Evolutionary conservation across 92 coral and sea anemone species (phyloP), one percentile per base, ranked within the genome.

Genomic region (Palythoa heliodiscus): DNA sequence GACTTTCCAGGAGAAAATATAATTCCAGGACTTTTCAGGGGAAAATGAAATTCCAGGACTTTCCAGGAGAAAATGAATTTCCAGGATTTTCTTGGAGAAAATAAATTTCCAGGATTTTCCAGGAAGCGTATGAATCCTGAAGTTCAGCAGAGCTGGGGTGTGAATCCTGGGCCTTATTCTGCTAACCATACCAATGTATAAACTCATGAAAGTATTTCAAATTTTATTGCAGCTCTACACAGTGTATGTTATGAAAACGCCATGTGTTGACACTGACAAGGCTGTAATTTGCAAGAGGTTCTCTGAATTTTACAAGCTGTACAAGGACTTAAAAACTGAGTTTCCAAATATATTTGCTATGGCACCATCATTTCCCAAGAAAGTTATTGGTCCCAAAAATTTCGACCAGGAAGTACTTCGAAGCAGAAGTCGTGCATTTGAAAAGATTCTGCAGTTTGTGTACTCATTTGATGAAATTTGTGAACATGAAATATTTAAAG

Each of bases 231-330:
- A 97, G 99, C 82, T 93, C 25, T 97, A 97, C 82, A 76, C 95
- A 2, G 75, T 97, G 25, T 90, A 89, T 82, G 99, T 93, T 11
- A 89, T 95, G 82, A 91, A 58, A 72, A 90, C 98, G 1, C 98
- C 92, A 5, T 93, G 92, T 17, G 63, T 97, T 52, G 99, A 97
- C 82, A 91, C 90, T 68, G 99, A 97, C 89, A 97, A 89, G 60
- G 99, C 99, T 4, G 64, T 93, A 52, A 92, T 97, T 54, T 94
- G 95, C 78, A 90, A 95, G 43, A 85, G 99, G 23, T 97, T 94
- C 84, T 94, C 99, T 5, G 97, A 94, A 52, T 97, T 94, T 81
- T 75, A 86, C 88, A 92, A 91, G 75, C 94, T 97, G n/a, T 88
- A 77, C 90, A 97, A 94, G 87, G 92, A 88, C 54, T 90, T 97